phyloP scores from a whole-genome alignment of 2,888 invertebrate species.

The Spisula solida region DNA sequence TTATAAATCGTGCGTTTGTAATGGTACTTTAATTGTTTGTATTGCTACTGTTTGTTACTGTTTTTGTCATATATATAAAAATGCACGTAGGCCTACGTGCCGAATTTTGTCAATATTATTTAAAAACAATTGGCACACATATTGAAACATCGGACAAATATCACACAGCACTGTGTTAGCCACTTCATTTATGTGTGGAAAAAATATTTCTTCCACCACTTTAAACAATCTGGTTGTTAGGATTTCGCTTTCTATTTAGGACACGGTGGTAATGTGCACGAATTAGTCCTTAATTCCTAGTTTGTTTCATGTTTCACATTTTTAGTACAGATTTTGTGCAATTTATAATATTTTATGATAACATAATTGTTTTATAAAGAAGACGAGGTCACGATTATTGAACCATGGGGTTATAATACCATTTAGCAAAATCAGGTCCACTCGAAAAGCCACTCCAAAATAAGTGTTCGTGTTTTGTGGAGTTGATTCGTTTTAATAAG shows the following conservation, averaged over 20 bases:
- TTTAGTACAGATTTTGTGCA: neutral
- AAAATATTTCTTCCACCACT: neutral
- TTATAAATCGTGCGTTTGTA: no score
- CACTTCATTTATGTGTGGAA: neutral
- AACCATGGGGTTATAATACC: constrained; percentile 2
- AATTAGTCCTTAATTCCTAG: neutral
- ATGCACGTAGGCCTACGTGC: no score
- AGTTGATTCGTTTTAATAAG: constrained; percentile 18
- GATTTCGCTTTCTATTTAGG: neutral
- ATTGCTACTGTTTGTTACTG: no score
- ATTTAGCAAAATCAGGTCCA: neutral
- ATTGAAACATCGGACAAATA: no score
- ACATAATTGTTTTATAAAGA: constrained; percentile 5
- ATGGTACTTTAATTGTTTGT: no score
- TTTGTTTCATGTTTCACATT: neutral
- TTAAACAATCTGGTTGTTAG: neutral
- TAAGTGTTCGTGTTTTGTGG: neutral
- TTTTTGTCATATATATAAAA: no score
- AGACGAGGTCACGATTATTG: neutral
- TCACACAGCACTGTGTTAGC: neutral
- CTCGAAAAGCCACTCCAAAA: neutral
- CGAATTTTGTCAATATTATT: no score
- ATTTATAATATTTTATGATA: constrained; percentile 1
- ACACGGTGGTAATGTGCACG: neutral
- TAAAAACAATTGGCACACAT: no score